These are phyloP conservation scores for Deroplatys truncata DNA, from an alignment of 2,888 invertebrate genomes.

Conservation along the genomic window DNA sequence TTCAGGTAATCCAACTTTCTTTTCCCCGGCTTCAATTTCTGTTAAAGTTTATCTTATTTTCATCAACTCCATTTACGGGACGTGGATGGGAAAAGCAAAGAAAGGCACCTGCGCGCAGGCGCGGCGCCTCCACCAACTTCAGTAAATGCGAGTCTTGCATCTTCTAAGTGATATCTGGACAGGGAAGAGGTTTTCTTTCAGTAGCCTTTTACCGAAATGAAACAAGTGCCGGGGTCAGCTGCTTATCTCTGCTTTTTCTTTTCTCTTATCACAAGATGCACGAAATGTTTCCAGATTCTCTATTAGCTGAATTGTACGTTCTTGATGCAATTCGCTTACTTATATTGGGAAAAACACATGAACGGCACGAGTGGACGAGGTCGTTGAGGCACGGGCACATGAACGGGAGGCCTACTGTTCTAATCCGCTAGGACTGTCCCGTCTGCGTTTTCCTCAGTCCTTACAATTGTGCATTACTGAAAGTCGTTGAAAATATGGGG, in stretches of 20 bases:
- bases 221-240: not conserved
- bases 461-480: no score
- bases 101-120: not conserved
- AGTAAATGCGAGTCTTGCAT: no score
- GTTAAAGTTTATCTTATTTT: not conserved
- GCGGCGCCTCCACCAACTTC: not conserved
- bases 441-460: no score
- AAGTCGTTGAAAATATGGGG: no score
- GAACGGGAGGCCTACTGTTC: no score
- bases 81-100: not conserved
- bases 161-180: not conserved
- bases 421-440: no score
- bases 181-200: not conserved
- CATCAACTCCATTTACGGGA: not conserved
- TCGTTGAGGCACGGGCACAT: no score
- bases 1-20: not conserved
- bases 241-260: not conserved
- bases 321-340: no score
- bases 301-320: no score
- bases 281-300: not conserved
- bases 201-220: not conserved
- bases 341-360: no score
- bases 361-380: no score
- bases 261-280: not conserved
- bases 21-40: not conserved